Evolutionary conservation across 2,113 vertebrate species (phyloP).

Genomic region (Mormyrus iriodes): DNA sequence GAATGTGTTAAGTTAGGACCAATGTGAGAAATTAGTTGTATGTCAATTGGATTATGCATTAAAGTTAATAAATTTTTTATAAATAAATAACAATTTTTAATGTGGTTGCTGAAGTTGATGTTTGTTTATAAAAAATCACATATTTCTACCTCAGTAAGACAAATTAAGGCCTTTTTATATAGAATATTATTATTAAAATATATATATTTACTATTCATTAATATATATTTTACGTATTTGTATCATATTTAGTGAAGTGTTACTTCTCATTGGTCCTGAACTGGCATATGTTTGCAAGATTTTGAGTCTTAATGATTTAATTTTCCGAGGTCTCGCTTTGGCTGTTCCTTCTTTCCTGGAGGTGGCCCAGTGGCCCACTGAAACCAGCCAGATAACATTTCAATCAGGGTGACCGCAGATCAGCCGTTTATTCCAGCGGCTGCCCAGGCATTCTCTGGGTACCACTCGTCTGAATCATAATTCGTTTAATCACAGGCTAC

Average conservation of each 20-base stretch:
- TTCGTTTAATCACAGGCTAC: slow-evolving; percentile 51
- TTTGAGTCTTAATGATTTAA: neutral
- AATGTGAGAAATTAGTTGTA: neutral
- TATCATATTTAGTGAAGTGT: neutral
- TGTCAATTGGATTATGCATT: neutral
- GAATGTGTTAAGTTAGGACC: neutral
- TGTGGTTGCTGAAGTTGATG: neutral
- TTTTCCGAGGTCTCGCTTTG: neutral
- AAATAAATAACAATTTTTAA: neutral
- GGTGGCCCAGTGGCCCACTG: neutral
- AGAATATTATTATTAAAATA: neutral
- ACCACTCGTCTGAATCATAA: slow-evolving; percentile 56
- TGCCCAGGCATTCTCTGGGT: slow-evolving; percentile 57
- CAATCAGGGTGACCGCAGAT: neutral
- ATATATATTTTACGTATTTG: neutral
- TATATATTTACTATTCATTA: neutral
- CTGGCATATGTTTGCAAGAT: neutral
- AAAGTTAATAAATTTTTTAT: neutral
- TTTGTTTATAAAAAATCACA: neutral
- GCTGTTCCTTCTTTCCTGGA: neutral
- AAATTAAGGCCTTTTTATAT: neutral
- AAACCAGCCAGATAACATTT: neutral
- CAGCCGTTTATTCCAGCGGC: slow-evolving; percentile 45
- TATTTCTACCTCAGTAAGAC: neutral
- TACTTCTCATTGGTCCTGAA: neutral